Evolutionary conservation across 2,888 invertebrate genomes (phyloP).

Genomic region (Noctua janthe): DNA sequence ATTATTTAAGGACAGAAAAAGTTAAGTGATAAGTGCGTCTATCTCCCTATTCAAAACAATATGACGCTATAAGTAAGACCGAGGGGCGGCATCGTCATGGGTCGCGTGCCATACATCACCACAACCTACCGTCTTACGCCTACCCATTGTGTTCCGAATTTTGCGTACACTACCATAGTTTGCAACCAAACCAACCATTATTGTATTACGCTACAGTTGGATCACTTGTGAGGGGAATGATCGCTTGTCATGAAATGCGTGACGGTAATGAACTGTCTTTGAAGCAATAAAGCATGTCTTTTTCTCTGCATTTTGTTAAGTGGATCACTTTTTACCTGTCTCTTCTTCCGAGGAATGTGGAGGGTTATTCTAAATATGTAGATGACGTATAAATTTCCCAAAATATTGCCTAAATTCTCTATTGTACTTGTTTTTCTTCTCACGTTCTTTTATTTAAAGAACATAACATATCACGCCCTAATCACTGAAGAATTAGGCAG

Average conservation of each 20-base stretch:
- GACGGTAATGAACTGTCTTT: slow-evolving; percentile 39
- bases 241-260: slow-evolving; percentile 56
- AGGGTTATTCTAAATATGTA: background rate
- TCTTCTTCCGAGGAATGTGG: background rate
- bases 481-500: background rate
- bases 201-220: slow-evolving; percentile 33
- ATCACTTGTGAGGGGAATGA: slow-evolving; percentile 32
- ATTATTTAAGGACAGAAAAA: background rate
- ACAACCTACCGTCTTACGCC: slow-evolving; percentile 46
- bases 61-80: slow-evolving; percentile 40
- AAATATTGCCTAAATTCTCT: background rate
- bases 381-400: background rate
- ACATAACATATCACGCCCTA: background rate
- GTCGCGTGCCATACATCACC: slow-evolving; percentile 66
- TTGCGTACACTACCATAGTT: slow-evolving; percentile 36
- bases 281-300: slow-evolving; percentile 8
- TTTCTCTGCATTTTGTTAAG: background rate
- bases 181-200: slow-evolving; percentile 27
- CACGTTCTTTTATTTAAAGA: background rate
- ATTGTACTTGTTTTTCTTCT: background rate
- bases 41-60: background rate
- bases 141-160: slow-evolving; percentile 40
- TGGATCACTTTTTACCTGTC: background rate
- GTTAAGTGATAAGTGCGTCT: background rate
- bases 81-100: slow-evolving; percentile 69